Percentiles rank a stretch among this genome's conserved stretches.
Evolutionary conservation across 2,888 invertebrate species (phyloP).

Genomic region (Nemurella pictetii): DNA sequence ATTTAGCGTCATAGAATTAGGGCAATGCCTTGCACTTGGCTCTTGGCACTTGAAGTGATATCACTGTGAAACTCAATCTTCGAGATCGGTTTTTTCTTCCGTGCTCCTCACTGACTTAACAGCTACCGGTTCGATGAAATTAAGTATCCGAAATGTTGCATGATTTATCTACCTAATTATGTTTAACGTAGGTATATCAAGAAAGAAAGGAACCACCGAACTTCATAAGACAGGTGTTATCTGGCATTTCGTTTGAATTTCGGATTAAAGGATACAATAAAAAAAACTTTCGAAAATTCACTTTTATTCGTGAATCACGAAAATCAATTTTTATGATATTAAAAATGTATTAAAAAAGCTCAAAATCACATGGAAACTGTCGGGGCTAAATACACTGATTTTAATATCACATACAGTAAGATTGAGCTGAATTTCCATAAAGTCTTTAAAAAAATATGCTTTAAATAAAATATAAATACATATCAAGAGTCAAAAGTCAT

Average conservation of each 20-base stretch:
- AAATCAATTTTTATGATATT: no score
- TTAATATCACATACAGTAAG: no score
- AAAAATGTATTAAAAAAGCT: no score
- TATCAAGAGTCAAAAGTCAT: no score
- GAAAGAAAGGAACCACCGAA: neutral
- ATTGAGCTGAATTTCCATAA: no score
- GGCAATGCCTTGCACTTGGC: neutral
- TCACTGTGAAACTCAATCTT: neutral
- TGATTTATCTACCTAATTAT: conserved; percentile 24
- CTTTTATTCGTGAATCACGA: neutral
- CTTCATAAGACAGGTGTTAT: neutral
- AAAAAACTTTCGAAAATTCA: neutral
- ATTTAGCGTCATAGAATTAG: no score
- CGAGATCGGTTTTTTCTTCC: neutral
- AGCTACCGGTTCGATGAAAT: conserved; percentile 29
- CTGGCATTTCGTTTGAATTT: neutral
- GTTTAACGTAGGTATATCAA: conserved; percentile 2
- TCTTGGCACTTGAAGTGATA: neutral
- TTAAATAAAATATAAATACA: no score
- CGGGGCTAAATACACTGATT: no score
- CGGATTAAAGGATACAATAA: no score
- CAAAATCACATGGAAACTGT: no score
- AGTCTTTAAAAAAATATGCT: no score
- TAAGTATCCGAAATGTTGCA: conserved; percentile 25
- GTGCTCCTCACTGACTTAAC: neutral